These are phyloP conservation scores for Ametastegia equiseti DNA, from an alignment of 2,888 invertebrate species.

Conservation along the genomic window DNA sequence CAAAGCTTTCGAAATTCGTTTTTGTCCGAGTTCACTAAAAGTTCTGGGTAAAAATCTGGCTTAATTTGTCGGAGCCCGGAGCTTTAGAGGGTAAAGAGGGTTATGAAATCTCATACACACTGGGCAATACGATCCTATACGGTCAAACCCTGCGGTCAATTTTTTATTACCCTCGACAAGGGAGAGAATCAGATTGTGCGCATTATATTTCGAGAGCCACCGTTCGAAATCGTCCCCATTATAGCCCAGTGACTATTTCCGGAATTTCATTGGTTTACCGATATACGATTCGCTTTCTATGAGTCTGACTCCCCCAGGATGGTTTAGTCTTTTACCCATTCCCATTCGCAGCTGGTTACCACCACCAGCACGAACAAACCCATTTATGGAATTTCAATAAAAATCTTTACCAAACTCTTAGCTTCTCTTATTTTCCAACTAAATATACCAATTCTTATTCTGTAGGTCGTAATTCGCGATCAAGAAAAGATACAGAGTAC, in stretches of 20 bases:
- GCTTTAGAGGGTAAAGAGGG: conserved; percentile 4
- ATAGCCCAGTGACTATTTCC: conserved; percentile 36
- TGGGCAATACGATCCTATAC: conserved; percentile 8
- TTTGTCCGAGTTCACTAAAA: neutral
- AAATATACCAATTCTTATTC: neutral
- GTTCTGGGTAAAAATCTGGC: neutral
- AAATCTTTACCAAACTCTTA: neutral
- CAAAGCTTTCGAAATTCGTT: neutral
- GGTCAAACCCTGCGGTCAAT: conserved; percentile 27
- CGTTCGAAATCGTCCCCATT: conserved; percentile 38
- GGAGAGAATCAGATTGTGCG: conserved; percentile 34
- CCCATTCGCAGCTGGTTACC: neutral
- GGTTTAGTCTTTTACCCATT: conserved; percentile 3
- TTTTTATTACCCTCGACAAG: conserved; percentile 37
- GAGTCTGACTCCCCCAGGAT: neutral
- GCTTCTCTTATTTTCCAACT: neutral
- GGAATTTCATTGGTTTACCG: conserved; percentile 38
- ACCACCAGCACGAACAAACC: neutral
- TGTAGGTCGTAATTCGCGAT: neutral
- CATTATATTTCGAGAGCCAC: conserved; percentile 30
- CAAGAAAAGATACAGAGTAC: neutral
- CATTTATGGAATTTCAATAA: neutral
- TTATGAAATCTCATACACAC: conserved; percentile 21
- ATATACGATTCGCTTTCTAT: conserved; percentile 28
- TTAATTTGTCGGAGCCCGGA: conserved; percentile 20